Evolutionary conservation across 2,888 invertebrate genomes (phyloP), one percentile per base, ranked within the genome.

Genomic region (Rhagium mordax): DNA sequence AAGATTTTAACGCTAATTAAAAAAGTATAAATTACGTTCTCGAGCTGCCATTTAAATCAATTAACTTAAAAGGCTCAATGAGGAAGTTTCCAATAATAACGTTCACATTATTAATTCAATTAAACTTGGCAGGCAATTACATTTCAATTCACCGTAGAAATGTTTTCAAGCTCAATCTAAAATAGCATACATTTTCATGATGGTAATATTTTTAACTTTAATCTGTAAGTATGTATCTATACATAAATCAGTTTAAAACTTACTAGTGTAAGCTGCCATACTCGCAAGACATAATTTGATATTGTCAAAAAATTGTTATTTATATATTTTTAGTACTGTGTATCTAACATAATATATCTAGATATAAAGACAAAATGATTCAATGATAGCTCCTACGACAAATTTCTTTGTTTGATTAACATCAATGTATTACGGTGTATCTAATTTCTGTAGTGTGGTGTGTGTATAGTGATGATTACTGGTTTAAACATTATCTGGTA

Each of bases 131-230:
- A 55, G 48, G 61, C 20, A 24, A 49, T 62, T 48, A 62, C 16
- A 20, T 65, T 61, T 73, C 65, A 73, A 65, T 74, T 74, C 72
- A 74, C 74, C 72, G 72, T 71, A 65, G 74, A 76, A 74, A 65
- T 62, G 41, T 59, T 57, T 49, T 57, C 67, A 71, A 72, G 76
- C 76, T 76, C 76, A 76, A 76, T 67, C 65, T 70, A 64, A 73
- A 71, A 71, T 60, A 73, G 70, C 59, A 53, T 72, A 64, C 27
- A 15, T 64, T 64, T 51, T 64, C 49, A 64, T 64, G 51, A 33
- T 16, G 33, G 33, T 59, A 59, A 64, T 49, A 64, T 49, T 64
- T 64, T 49, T 51, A 16, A 51, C n/a, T 64, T 51, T 21, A 49
- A 27, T n/a, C 24, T 47, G n/a, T 47, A 27, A n/a, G n/a, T 51